Conservation (phyloP, 2,888 invertebrate species). For the Bellardia pandia region DNA sequence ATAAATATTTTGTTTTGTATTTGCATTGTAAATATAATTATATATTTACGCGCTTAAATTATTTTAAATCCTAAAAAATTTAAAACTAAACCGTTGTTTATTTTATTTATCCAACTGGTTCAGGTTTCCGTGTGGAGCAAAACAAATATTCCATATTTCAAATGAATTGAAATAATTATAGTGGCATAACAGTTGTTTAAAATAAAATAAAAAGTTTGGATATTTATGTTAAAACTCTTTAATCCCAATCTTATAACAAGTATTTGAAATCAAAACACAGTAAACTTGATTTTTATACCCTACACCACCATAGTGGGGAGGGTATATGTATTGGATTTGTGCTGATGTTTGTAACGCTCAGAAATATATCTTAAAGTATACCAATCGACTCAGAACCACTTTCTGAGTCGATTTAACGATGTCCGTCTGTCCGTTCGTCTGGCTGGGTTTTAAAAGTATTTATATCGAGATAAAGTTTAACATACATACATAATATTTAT, state of each 20-base stretch:
- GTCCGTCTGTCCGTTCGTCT: too few species aligned
- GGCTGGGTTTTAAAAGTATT: too few species aligned
- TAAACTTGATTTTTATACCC: neutral
- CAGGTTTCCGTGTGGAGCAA: neutral
- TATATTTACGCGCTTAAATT: constrained; percentile 12
- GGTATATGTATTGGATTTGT: too few species aligned
- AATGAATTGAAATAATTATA: neutral
- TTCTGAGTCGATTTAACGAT: too few species aligned
- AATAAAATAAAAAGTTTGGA: neutral
- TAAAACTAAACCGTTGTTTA: neutral
- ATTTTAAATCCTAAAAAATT: constrained; percentile 27
- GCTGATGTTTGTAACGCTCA: too few species aligned
- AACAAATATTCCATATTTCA: neutral
- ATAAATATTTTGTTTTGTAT: constrained; percentile 12
- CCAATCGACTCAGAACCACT: too few species aligned
- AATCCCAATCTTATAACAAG: neutral
- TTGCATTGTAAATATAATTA: constrained; percentile 32
- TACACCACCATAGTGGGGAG: too few species aligned
- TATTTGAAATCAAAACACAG: neutral
- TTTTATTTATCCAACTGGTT: constrained; percentile 17
- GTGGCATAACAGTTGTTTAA: constrained; percentile 9
- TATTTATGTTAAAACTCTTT: neutral
- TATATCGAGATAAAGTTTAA: too few species aligned
- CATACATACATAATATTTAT: too few species aligned
- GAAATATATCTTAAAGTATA: too few species aligned